phyloP scores from a whole-genome alignment of 2,888 invertebrate genomes.

The Deilephila elpenor region DNA sequence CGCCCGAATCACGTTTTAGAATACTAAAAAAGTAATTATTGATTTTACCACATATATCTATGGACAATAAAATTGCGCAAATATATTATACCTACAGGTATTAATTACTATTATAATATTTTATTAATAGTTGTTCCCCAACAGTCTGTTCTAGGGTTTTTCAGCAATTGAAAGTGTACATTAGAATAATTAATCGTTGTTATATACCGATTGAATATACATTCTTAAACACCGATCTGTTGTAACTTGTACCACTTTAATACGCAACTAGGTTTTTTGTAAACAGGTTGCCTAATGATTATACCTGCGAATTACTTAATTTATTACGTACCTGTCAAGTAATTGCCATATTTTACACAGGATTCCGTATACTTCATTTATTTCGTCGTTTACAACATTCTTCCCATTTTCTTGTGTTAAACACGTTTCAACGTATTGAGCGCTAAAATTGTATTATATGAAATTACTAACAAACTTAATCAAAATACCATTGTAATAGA shows the following conservation, averaged over 20 bases:
- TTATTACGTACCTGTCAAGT: slow-evolving; percentile 12
- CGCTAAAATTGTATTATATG: neutral
- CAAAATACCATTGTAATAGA: neutral
- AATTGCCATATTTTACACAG: neutral
- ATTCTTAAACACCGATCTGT: no score
- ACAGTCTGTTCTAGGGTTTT: no score
- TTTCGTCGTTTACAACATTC: neutral
- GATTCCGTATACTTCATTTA: neutral
- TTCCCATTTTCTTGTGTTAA: slow-evolving; percentile 8
- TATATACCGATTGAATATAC: no score
- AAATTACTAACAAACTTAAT: neutral
- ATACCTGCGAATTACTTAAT: neutral
- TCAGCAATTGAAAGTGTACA: no score
- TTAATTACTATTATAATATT: no score
- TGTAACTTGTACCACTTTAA: no score
- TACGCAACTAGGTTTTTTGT: neutral
- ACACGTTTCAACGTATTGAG: slow-evolving; percentile 2
- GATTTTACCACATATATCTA: neutral
- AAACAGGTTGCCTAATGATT: neutral
- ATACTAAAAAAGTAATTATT: slow-evolving; percentile 45
- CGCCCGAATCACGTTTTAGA: slow-evolving; percentile 45
- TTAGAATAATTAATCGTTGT: no score
- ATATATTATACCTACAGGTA: no score
- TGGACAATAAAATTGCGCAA: neutral
- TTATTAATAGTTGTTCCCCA: no score